Base-by-base conservation (phyloP, 2,888 invertebrate genomes). In the Gisinianus flammeolus region DNA sequence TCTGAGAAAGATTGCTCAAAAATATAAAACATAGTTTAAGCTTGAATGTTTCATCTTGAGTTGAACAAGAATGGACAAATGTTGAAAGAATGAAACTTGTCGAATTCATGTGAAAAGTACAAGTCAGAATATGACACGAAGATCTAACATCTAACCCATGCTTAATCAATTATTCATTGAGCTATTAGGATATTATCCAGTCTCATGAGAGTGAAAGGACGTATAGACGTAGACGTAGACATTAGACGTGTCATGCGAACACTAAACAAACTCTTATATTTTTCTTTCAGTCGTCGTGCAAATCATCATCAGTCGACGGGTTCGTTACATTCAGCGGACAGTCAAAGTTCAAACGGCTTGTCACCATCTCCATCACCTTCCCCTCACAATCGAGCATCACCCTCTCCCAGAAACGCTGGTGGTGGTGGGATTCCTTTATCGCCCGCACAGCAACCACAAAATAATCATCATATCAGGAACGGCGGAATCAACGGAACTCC, bases 241-340 rank as follows among this genome's bases (percentile, higher is more conserved):
- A 19, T 44, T 12, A 44, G 19, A 44, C 44, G 19, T 44, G 44
- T 12, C 12, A 35, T 35, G 35, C 44, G 12, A 44, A 44, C 44
- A n/a, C n/a, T n/a, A n/a, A n/a, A n/a, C n/a, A n/a, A n/a, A n/a
- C n/a, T n/a, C n/a, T n/a, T n/a, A n/a, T n/a, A n/a, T n/a, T n/a
- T n/a, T n/a, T n/a, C n/a, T n/a, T 62, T 66, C 68, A 80, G 80
- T 88, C 91, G 93, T 87, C 91, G 93, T 85, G 92, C 92, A 30
- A 91, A 93, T 16, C 93, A 93, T 87, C 93, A 94, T 88, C 94
- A 94, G 86, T 94, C 94, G 0, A 93, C 93, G 69, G 93, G 93
- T 24, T 93, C 93, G 2, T 89, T 93, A 70, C 94, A 94, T 87
- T 94, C 94, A 71, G 86, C 85, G 22, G 93, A 93, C 87, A 92